A percentile compares a stretch with the other conserved stretches of the same genome.
These are phyloP conservation scores for Pseudomyrmex cubaensis DNA, from an alignment of 1,140 invertebrate genomes.

Conservation along the genomic window DNA sequence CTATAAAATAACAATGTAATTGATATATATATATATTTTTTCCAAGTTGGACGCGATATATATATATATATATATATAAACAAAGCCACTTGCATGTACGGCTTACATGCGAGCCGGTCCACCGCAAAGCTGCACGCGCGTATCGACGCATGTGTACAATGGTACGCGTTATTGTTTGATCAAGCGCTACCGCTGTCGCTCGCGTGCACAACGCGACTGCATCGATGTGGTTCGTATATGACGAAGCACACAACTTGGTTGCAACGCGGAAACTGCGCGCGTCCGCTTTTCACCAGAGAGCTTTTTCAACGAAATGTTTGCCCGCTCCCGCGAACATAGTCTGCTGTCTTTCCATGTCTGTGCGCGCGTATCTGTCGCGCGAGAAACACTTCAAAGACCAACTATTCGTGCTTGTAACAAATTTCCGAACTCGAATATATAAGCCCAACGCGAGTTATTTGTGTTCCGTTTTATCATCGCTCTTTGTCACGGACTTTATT, in stretches of 20 bases:
- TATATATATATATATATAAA: not conserved
- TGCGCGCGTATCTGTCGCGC: not conserved
- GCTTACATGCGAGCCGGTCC: constrained; percentile 11
- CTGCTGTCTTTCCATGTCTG: constrained; percentile 6
- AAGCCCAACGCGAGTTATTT: constrained; percentile 27
- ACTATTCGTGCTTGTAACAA: not conserved
- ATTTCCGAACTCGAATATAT: constrained; percentile 18
- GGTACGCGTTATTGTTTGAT: constrained; percentile 56
- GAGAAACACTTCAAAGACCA: constrained; percentile 44
- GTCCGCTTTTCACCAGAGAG: not conserved
- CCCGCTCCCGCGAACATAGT: not conserved
- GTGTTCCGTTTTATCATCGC: constrained; percentile 12
- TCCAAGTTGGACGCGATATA: too few relatives aligned
- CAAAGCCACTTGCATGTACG: constrained; percentile 26
- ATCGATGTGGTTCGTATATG: constrained; percentile 22
- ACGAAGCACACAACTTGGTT: constrained; percentile 30
- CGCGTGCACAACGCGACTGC: constrained; percentile 13
- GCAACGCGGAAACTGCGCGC: constrained; percentile 11
- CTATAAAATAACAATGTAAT: not conserved
- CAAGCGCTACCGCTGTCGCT: constrained; percentile 4
- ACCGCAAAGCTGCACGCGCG: constrained; percentile 25
- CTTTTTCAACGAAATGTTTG: constrained; percentile 40
- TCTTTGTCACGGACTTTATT: not conserved
- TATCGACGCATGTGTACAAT: constrained; percentile 7
- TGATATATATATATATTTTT: not conserved